Base-by-base conservation (phyloP, 2,113 vertebrate genomes). In the Seriola rivoliana region DNA sequence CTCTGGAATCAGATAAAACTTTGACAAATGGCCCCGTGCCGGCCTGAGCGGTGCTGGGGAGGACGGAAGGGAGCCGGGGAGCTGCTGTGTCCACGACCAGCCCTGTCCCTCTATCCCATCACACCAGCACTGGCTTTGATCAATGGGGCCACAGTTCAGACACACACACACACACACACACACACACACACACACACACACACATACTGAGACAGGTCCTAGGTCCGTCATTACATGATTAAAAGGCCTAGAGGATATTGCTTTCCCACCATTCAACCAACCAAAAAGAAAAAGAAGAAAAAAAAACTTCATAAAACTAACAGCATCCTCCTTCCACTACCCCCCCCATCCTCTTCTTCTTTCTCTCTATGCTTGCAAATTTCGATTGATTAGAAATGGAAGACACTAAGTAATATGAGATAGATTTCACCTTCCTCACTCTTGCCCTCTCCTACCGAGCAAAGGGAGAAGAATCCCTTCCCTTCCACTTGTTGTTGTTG, bases 1-100 rank as follows among this genome's bases (percentile, higher is more conserved):
- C 95, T 96, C 93, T 94, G 93, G 94, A 97, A 98, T 99, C 97
- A 98, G 97, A 98, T 98, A 97, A 97, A 97, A 96, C 96, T 95
- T 97, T 98, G 97, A 98, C 96, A 95, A 98, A 98, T 97, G 95
- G 92, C 94, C 96, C 90, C 85, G 89, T 80, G 87, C 91, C 55
- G 81, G 87, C 84, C 93, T 75, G 92, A 89, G 93, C 95, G 93
- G 93, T 93, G 92, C 78, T 88, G 85, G 86, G 76, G 85, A 85
- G 87, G 90, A 89, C 50, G 66, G 84, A 77, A 57, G 84, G 73
- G 88, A 71, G 79, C 89, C 79, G 80, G 60, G 70, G 85, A 81
- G 93, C 85, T 85, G 89, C 90, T 85, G 91, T 93, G 95, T 90
- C 94, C 95, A 90, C 71, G 25, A 42, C 91, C 72, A 80, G 95